Percentiles rank a stretch among this genome's conserved stretches.
phyloP scores from a whole-genome alignment of 2,888 invertebrate genomes.

The Lycocerus yunnanus region DNA sequence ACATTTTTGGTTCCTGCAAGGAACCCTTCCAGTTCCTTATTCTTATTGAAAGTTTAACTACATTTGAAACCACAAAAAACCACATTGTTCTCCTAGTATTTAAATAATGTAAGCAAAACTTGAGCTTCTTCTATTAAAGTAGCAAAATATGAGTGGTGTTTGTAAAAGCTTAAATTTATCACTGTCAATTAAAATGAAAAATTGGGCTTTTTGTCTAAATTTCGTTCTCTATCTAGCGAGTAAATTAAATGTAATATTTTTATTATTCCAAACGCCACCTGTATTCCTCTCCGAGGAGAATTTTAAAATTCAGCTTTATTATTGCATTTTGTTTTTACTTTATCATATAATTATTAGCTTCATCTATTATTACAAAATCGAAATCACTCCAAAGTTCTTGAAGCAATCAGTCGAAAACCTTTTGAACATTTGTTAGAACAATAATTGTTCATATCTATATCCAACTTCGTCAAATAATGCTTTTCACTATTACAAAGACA shows the following conservation, averaged over 20 bases:
- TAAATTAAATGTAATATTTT: background rate
- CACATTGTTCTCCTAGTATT: background rate
- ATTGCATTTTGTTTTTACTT: background rate
- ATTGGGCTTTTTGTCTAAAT: constrained; percentile 5
- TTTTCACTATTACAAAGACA: background rate
- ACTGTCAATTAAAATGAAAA: constrained; percentile 21
- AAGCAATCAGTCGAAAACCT: background rate
- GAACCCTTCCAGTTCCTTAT: too few species aligned
- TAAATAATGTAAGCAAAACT: background rate
- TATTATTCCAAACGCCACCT: background rate
- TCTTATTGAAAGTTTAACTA: too few species aligned
- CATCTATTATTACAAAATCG: background rate
- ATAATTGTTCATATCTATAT: background rate
- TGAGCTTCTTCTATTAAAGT: background rate
- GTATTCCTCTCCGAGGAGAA: background rate
- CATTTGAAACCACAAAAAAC: background rate
- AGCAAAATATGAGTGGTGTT: background rate
- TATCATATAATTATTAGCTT: background rate
- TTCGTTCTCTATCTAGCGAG: background rate
- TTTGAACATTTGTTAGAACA: background rate
- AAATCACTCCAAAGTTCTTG: background rate
- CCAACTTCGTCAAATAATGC: too few species aligned
- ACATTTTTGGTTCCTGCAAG: too few species aligned
- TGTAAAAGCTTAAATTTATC: background rate
- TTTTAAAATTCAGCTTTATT: background rate